Evolutionary conservation across 1,140 invertebrate species (phyloP), one percentile per base, ranked within the genome.

Genomic region (Probaryconus sp.): DNA sequence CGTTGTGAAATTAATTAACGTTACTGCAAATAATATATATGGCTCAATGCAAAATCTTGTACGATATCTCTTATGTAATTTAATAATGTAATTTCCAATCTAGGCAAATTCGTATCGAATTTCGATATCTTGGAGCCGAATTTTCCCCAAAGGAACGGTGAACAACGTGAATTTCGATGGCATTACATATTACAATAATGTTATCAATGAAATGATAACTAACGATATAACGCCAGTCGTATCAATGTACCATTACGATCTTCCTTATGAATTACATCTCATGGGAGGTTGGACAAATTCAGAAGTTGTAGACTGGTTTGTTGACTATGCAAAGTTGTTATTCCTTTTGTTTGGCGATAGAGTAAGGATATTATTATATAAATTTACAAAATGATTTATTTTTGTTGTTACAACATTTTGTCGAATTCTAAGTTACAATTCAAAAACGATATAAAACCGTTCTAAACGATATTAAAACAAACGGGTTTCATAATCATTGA

Each of bases 161-260:
- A 65, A 74, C 17, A 38, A 70, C 18, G 31, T 84, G 5, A 86
- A 79, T 53, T 24, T 58, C 9, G 92, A 91, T 21, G 78, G 65
- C 6, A 85, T 92, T 7, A 79, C 86, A 35, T 92, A 92, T 78
- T 93, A 93, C 73, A 90, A 91, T 28, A 84, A 83, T 16, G 31
- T 93, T 1, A 91, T 93, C 11, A 81, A 92, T 77, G 89, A 88
- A 50, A 82, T 93, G 9, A 37, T 90, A 5, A 82, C 81, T 24
- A 88, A 83, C 9, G 87, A 88, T 18, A 90, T 92, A 31, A 85
- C 85, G 31, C 90, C 90, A 2, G 80, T 90, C 51, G 89, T 91
- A 7, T 90, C 90, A 2, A 83, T 92, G 31, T 90, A 88, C 72
- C 90, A 91, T 70, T 91, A 89, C 87, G 91, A 92, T 79, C 78